Percentiles rank a stretch among this genome's conserved stretches.
Conservation (phyloP, 2,888 invertebrate species). For the Clusia tigrina region DNA sequence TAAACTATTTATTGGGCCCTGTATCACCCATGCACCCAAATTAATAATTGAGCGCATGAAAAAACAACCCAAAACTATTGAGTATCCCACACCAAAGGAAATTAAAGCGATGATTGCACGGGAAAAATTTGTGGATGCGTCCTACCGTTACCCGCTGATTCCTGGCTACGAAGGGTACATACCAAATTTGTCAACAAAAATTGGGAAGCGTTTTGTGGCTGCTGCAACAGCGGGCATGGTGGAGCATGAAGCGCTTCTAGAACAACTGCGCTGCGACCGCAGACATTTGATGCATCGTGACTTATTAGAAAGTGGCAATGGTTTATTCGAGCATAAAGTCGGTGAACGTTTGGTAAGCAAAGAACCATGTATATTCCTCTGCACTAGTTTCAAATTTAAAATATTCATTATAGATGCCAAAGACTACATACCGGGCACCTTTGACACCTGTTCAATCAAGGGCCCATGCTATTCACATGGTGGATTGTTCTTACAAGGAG, state of each 20-base stretch:
- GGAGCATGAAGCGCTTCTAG: constrained; percentile 73
- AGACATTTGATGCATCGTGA: constrained; percentile 51
- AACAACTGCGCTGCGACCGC: constrained; percentile 68
- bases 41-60: constrained; percentile 70
- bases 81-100: constrained; percentile 72
- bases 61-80: constrained; percentile 55
- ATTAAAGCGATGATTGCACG: constrained; percentile 73
- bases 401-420: constrained; percentile 69
- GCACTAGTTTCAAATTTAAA: too few species aligned
- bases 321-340: constrained; percentile 50
- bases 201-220: constrained; percentile 77
- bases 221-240: constrained; percentile 77
- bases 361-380: too few species aligned
- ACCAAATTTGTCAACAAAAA: constrained; percentile 72
- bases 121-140: constrained; percentile 72
- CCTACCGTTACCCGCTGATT: constrained; percentile 77
- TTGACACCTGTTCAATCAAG: constrained; percentile 74
- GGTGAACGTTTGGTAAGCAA: constrained; percentile 52
- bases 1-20: constrained; percentile 77
- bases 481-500: constrained; percentile 68
- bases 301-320: constrained; percentile 50
- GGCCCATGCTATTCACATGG: constrained; percentile 71
- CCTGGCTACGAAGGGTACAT: constrained; percentile 76
- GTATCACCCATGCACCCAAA: constrained; percentile 75
- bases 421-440: constrained; percentile 75